These are phyloP conservation scores for Lasiurus cinereus DNA, from an alignment of 2,113 vertebrate species.

Conservation along the genomic window DNA sequence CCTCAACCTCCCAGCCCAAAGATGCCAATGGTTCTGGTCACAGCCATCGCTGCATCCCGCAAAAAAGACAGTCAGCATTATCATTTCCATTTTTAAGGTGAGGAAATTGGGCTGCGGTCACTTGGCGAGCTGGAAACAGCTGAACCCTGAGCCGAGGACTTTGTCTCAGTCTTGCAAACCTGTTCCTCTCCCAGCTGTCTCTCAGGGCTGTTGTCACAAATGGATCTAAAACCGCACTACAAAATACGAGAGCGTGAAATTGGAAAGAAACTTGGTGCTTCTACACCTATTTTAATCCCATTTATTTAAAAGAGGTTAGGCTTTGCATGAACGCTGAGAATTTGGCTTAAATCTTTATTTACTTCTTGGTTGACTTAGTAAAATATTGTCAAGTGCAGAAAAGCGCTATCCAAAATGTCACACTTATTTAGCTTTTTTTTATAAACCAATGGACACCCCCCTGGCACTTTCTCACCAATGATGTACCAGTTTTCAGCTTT, in stretches of 20 bases:
- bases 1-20: neutral
- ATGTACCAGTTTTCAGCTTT: neutral
- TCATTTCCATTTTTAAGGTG: neutral
- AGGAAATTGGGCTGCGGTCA: slow-evolving; percentile 16
- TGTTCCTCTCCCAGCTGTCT: slow-evolving; percentile 62
- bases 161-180: slow-evolving; percentile 40
- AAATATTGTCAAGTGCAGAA: slow-evolving; percentile 64
- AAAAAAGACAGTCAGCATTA: neutral
- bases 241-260: slow-evolving; percentile 66
- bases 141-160: slow-evolving; percentile 30
- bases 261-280: slow-evolving; percentile 68
- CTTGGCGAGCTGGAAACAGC: slow-evolving; percentile 36
- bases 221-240: neutral
- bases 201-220: slow-evolving; percentile 40
- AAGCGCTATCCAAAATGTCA: neutral
- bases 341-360: slow-evolving; percentile 64
- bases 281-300: slow-evolving; percentile 54
- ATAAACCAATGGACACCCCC: slow-evolving; percentile 21
- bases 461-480: neutral
- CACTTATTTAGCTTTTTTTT: slow-evolving; percentile 44
- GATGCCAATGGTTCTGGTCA: neutral
- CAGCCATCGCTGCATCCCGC: neutral
- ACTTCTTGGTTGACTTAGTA: slow-evolving; percentile 53
- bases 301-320: slow-evolving; percentile 59
- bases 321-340: slow-evolving; percentile 46